These are phyloP conservation scores for Atopsyche davidsoni DNA, from an alignment of 1,140 invertebrate species.

Conservation along the genomic window DNA sequence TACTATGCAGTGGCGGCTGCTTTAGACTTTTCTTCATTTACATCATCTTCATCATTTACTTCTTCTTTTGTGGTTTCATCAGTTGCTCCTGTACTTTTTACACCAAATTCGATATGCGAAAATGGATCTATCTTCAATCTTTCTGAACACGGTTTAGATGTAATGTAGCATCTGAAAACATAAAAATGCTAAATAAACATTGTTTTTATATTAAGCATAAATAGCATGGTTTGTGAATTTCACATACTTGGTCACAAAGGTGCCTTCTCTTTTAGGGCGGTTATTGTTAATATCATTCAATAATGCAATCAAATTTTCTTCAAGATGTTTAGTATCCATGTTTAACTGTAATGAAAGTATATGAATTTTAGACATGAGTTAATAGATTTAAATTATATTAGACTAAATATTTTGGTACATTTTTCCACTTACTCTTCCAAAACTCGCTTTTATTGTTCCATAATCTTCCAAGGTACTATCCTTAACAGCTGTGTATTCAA, in stretches of 20 bases:
- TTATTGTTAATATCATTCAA: conserved; percentile 56
- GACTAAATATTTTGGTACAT: conserved; percentile 13
- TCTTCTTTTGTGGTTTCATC: conserved; percentile 23
- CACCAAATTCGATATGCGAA: conserved; percentile 44
- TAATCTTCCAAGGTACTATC: conserved; percentile 64
- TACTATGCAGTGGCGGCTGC: not conserved
- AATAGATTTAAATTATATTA: conserved; percentile 15
- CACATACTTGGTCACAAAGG: conserved; percentile 60
- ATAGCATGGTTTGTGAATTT: not conserved
- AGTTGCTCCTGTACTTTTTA: conserved; percentile 17
- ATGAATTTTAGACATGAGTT: conserved; percentile 1
- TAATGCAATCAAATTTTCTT: conserved; percentile 62
- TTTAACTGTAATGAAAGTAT: conserved; percentile 51
- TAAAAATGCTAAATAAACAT: conserved; percentile 1
- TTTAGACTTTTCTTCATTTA: conserved; percentile 22
- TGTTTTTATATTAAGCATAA: not conserved
- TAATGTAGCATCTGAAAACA: conserved; percentile 42
- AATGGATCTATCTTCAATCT: conserved; percentile 60
- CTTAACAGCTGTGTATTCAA: conserved; percentile 58
- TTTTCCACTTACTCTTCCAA: conserved; percentile 63
- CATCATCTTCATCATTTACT: conserved; percentile 34
- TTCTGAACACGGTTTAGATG: conserved; percentile 55
- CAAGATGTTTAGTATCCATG: conserved; percentile 63
- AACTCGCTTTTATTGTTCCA: conserved; percentile 55
- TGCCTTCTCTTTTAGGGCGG: conserved; percentile 55